Conservation (phyloP, 1,140 invertebrate species). For the Phenacoccus solenopsis region DNA sequence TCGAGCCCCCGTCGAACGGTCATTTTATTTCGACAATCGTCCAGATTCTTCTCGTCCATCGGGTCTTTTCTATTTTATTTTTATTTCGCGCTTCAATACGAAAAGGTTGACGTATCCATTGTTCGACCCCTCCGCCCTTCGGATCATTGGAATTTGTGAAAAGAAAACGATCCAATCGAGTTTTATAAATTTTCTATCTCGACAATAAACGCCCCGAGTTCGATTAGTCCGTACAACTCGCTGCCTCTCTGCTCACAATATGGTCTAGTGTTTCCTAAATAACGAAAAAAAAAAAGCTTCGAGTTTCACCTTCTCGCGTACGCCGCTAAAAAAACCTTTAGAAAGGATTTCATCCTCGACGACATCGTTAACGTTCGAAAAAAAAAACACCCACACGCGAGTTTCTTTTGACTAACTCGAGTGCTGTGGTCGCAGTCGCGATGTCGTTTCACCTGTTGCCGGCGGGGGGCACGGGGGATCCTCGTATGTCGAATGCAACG, state of each 20-base stretch:
- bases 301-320: too few relatives aligned
- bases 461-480: not conserved
- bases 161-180: slow-evolving; percentile 1
- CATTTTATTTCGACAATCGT: slow-evolving; percentile 7
- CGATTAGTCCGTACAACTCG: not conserved
- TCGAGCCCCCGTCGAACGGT: not conserved
- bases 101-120: slow-evolving; percentile 10
- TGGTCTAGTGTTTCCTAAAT: slow-evolving; percentile 1
- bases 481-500: not conserved
- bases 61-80: not conserved
- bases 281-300: not conserved
- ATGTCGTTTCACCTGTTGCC: not conserved
- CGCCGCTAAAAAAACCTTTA: too few relatives aligned
- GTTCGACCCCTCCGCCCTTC: not conserved
- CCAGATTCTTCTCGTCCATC: not conserved
- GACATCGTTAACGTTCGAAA: not conserved
- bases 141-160: not conserved
- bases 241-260: not conserved
- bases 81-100: not conserved
- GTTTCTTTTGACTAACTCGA: too few relatives aligned
- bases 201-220: not conserved
- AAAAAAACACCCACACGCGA: too few relatives aligned
- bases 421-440: too few relatives aligned
- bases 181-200: slow-evolving; percentile 4
- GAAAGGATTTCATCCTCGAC: too few relatives aligned